phyloP scores from a whole-genome alignment of 2,888 invertebrate species.

The Chloromyia formosa region DNA sequence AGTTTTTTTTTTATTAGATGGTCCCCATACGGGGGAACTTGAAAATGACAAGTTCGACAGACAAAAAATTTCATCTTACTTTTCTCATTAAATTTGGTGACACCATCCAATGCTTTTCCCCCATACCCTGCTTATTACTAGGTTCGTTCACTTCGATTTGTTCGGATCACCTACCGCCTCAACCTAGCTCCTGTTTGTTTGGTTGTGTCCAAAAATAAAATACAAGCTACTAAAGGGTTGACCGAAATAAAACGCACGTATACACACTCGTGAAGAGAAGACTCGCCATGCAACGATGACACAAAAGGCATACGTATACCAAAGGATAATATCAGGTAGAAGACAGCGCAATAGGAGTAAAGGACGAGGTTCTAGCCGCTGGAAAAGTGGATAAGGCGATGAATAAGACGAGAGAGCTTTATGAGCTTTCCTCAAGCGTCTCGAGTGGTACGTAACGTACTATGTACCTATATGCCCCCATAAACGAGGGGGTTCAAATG shows the following conservation, averaged over 20 bases:
- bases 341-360: neutral
- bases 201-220: slow-evolving; percentile 24
- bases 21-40: too few relatives aligned
- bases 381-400: slow-evolving; percentile 42
- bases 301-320: neutral
- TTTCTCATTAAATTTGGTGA: too few relatives aligned
- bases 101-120: slow-evolving; percentile 1
- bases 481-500: slow-evolving; percentile 43
- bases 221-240: slow-evolving; percentile 29
- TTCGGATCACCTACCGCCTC: neutral
- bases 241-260: slow-evolving; percentile 30
- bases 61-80: too few relatives aligned
- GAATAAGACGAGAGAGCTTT: slow-evolving; percentile 44
- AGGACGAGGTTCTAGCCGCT: slow-evolving; percentile 18
- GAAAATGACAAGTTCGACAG: too few relatives aligned
- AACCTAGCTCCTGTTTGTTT: neutral
- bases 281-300: neutral
- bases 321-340: slow-evolving; percentile 17
- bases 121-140: neutral
- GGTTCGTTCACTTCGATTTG: neutral
- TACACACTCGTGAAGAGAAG: slow-evolving; percentile 3
- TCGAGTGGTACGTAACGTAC: slow-evolving; percentile 15
- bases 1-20: too few relatives aligned
- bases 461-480: too few relatives aligned
- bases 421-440: slow-evolving; percentile 20